Percentiles rank a stretch among this genome's conserved stretches.
Conservation (phyloP, 2,797 vertebrate genomes). For the Peromyscus aztecus region DNA sequence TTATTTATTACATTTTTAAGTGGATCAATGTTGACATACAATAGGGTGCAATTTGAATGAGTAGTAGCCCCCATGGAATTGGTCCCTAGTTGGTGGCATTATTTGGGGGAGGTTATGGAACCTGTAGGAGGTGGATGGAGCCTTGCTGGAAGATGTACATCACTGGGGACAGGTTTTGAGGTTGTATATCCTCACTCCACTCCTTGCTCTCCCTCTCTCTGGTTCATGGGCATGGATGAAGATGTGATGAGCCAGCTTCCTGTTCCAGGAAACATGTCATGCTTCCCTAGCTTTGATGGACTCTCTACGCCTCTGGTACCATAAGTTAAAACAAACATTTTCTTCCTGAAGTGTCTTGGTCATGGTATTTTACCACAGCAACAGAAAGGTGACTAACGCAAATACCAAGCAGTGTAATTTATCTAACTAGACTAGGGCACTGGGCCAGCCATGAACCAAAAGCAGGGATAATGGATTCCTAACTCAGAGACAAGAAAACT, state of each 20-base stretch:
- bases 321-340: neutral
- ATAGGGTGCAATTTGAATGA: neutral
- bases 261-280: neutral
- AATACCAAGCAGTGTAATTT: neutral
- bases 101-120: neutral
- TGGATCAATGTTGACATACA: neutral
- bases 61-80: neutral
- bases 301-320: neutral
- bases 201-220: neutral
- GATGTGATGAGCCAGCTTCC: neutral
- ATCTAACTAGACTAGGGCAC: neutral
- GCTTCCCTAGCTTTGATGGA: neutral
- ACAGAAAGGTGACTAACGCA: neutral
- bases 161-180: neutral
- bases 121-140: neutral
- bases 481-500: neutral
- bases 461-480: neutral
- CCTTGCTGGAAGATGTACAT: neutral
- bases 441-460: neutral
- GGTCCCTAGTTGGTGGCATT: too few relatives aligned
- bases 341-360: neutral
- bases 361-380: neutral
- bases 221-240: neutral
- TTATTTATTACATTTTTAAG: slow-evolving; percentile 11
- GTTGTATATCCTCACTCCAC: neutral